Evolutionary conservation across 2,888 invertebrate genomes (phyloP).

Genomic region (Antheraea assamensis): DNA sequence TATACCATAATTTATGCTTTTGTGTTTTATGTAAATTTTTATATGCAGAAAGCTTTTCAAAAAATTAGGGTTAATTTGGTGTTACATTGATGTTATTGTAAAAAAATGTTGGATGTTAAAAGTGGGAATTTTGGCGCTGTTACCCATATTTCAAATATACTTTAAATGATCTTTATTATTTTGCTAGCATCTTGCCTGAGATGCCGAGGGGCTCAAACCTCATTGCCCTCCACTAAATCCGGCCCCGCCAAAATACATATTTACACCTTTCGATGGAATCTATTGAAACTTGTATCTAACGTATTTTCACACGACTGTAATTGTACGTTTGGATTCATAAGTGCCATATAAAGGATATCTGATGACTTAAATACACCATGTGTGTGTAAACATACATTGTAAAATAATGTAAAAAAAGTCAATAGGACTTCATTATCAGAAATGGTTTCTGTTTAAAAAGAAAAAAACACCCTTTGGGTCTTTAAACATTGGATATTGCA

Average conservation of each 20-base stretch:
- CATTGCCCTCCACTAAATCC: neutral
- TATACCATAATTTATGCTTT: too few species aligned
- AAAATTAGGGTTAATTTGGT: too few species aligned
- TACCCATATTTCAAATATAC: too few species aligned
- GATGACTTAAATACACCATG: neutral
- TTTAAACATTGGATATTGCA: constrained; percentile 27
- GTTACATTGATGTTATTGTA: too few species aligned
- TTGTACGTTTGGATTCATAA: neutral
- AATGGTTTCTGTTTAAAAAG: neutral
- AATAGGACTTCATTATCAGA: neutral
- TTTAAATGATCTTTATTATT: too few species aligned
- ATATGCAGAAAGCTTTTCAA: too few species aligned
- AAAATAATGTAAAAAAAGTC: neutral
- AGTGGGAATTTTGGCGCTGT: too few species aligned
- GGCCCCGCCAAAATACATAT: neutral
- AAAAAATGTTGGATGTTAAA: too few species aligned
- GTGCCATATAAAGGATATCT: neutral
- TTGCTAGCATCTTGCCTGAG: too few species aligned
- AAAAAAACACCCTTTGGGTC: neutral
- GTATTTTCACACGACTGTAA: neutral
- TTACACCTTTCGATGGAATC: neutral
- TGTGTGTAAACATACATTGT: neutral
- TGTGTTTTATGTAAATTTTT: too few species aligned
- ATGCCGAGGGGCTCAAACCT: neutral
- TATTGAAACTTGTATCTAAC: neutral